Conservation (phyloP, 2,113 vertebrate genomes). For the Ardeotis arabs region DNA sequence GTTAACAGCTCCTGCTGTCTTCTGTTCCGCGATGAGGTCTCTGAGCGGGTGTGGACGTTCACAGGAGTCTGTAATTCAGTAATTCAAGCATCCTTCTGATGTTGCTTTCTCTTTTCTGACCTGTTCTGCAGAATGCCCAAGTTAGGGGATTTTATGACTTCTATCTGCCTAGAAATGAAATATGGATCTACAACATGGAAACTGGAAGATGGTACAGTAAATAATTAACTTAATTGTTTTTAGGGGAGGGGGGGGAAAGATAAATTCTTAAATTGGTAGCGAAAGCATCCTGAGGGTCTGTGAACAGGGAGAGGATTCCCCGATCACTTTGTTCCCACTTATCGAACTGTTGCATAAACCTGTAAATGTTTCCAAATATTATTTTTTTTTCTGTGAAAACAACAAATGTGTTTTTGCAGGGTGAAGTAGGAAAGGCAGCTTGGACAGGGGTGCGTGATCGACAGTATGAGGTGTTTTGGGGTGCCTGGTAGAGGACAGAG, state of each 20-base stretch:
- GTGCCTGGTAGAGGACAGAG: neutral
- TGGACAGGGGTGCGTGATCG: neutral
- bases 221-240: neutral
- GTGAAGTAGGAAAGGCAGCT: neutral
- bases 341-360: neutral
- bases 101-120: neutral
- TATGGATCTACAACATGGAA: conserved; percentile 97
- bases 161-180: conserved; percentile 92
- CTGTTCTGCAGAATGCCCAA: conserved; percentile 83
- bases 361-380: neutral
- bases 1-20: neutral
- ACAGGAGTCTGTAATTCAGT: neutral
- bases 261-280: neutral
- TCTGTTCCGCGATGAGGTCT: neutral
- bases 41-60: neutral
- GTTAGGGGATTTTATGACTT: conserved; percentile 87
- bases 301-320: neutral
- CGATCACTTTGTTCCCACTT: neutral
- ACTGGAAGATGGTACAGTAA: conserved; percentile 87
- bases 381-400: neutral
- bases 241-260: no score
- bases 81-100: neutral
- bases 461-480: neutral
- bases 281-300: neutral
- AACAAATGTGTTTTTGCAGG: neutral